Conservation (phyloP, 2,797 vertebrate genomes). For the Pteropus rufus region DNA sequence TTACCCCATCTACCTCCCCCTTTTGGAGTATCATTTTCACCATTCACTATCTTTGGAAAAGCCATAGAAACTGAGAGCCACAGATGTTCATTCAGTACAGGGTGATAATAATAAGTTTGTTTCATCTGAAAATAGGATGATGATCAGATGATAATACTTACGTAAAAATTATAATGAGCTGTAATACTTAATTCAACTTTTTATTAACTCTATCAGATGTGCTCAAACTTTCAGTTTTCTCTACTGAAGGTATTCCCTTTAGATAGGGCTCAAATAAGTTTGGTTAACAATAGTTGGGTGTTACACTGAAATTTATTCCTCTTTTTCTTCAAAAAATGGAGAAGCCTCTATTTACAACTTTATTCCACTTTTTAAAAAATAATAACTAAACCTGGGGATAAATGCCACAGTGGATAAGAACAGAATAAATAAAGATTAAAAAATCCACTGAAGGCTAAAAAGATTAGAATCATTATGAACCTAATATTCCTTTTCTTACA, state of each 20-base stretch:
- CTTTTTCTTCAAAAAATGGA: background rate
- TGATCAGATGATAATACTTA: background rate
- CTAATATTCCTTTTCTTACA: background rate
- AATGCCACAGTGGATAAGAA: background rate
- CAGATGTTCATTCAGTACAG: background rate
- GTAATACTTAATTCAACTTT: background rate
- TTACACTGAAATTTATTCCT: background rate
- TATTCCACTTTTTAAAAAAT: background rate
- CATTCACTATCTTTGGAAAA: background rate
- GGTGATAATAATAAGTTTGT: background rate
- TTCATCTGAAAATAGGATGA: background rate
- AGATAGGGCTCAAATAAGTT: background rate
- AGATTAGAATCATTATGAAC: constrained; percentile 15
- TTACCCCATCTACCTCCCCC: too few relatives aligned
- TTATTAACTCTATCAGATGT: background rate
- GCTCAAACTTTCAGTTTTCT: background rate
- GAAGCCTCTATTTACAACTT: background rate
- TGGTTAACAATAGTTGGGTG: background rate
- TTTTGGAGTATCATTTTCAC: background rate
- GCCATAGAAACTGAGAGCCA: background rate
- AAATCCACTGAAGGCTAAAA: background rate
- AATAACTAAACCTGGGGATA: background rate
- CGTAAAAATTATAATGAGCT: background rate
- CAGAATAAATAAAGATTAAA: constrained; percentile 22
- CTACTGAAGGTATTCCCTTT: background rate